A percentile compares a stretch with the other conserved stretches of the same genome.
phyloP scores from a whole-genome alignment of 2,797 vertebrate species.

The Aeoliscus strigatus region DNA sequence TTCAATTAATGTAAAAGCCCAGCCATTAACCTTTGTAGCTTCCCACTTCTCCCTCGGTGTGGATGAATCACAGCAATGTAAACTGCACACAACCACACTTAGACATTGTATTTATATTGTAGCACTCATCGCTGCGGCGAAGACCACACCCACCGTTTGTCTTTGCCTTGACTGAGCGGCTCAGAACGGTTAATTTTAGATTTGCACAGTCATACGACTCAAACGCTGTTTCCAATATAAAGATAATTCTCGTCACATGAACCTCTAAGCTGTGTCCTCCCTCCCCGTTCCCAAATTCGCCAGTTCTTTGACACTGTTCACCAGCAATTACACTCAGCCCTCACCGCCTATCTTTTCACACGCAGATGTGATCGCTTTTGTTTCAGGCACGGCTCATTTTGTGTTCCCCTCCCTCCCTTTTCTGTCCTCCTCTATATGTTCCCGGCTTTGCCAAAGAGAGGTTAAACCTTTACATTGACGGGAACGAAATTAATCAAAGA shows the following conservation, averaged over 20 bases:
- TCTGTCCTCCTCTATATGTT: slow-evolving; percentile 22
- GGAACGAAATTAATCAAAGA: no score
- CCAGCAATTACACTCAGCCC: slow-evolving; percentile 74
- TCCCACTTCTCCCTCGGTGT: slow-evolving; percentile 22
- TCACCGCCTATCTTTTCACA: slow-evolving; percentile 81
- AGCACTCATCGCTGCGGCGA: neutral
- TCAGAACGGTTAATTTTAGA: slow-evolving; percentile 19
- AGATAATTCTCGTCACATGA: slow-evolving; percentile 18
- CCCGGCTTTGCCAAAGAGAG: slow-evolving; percentile 31
- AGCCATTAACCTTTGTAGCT: slow-evolving; percentile 46
- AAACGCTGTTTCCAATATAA: slow-evolving; percentile 12
- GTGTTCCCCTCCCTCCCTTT: slow-evolving; percentile 13
- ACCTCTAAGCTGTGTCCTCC: slow-evolving; percentile 17
- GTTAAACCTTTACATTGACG: no score
- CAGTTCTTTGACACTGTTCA: slow-evolving; percentile 61
- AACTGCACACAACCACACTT: neutral
- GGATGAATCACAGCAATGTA: slow-evolving; percentile 18
- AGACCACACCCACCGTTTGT: neutral
- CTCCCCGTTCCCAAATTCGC: slow-evolving; percentile 23
- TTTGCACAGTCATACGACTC: slow-evolving; percentile 33
- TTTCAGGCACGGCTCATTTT: slow-evolving; percentile 51
- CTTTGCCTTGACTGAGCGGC: neutral
- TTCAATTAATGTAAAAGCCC: slow-evolving; percentile 30
- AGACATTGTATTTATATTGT: neutral
- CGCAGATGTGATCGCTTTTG: slow-evolving; percentile 85